Percentiles rank a stretch among this genome's conserved stretches.
These are phyloP conservation scores for Physeter macrocephalus DNA, from an alignment of 2,113 vertebrate genomes.

Conservation along the genomic window DNA sequence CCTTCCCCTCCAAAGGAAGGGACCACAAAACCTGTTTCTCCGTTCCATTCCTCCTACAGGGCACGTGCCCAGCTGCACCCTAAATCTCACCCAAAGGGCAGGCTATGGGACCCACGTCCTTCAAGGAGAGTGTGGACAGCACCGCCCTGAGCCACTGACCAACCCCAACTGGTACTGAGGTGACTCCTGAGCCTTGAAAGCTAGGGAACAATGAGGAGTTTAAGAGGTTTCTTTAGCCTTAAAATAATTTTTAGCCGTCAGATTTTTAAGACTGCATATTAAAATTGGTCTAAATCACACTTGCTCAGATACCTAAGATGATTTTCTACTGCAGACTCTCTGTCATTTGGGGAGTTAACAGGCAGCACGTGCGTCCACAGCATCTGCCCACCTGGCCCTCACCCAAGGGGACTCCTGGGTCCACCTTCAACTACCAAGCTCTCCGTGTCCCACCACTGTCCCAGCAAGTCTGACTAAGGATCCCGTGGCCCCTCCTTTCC, in stretches of 20 bases:
- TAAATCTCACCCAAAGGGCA: background rate
- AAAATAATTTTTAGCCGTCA: background rate
- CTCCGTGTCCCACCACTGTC: background rate
- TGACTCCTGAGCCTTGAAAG: background rate
- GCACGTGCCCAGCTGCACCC: background rate
- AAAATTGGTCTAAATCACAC: background rate
- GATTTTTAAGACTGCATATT: background rate
- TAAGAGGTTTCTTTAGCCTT: background rate
- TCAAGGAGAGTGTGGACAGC: background rate
- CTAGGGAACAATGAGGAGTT: background rate
- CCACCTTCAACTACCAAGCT: background rate
- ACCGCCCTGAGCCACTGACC: background rate
- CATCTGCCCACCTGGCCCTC: background rate
- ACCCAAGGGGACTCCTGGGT: background rate
- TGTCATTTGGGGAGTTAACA: background rate
- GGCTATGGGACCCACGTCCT: background rate
- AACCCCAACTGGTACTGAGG: background rate
- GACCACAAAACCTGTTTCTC: too few species aligned
- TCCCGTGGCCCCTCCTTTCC: background rate
- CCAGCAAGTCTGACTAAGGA: background rate
- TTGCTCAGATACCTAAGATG: background rate
- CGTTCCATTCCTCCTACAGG: background rate
- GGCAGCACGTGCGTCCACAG: background rate
- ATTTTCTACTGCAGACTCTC: background rate
- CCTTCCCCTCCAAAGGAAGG: background rate